These are phyloP conservation scores for Drosophila heteroneura DNA, from an alignment of 2,888 invertebrate genomes.

Conservation along the genomic window DNA sequence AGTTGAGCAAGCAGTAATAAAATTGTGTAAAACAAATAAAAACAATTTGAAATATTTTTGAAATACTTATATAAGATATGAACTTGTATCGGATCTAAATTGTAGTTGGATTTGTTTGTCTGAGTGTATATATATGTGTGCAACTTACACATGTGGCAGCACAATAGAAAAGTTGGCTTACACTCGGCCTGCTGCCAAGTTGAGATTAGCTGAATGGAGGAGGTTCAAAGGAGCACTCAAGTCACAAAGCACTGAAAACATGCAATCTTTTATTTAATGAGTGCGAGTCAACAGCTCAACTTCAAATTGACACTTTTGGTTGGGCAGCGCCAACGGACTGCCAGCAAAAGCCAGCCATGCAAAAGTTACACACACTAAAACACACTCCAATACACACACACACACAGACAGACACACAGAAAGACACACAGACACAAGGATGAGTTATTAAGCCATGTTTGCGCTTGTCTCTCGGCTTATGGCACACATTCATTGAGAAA, in stretches of 20 bases:
- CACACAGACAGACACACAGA: conserved; percentile 5
- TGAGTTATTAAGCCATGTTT: conserved; percentile 79
- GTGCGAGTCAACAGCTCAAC: conserved; percentile 78
- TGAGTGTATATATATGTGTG: neutral
- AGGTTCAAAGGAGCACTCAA: neutral
- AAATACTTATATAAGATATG: too few relatives aligned
- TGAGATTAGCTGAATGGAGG: conserved; percentile 43
- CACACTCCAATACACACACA: neutral
- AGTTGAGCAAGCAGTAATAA: too few relatives aligned
- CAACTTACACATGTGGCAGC: conserved; percentile 19
- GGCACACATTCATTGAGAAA: conserved; percentile 73
- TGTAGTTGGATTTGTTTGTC: neutral
- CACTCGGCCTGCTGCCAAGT: conserved; percentile 33
- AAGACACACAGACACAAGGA: conserved; percentile 38
- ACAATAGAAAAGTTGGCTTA: conserved; percentile 44
- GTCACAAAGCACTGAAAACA: conserved; percentile 74
- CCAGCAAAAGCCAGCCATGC: conserved; percentile 41
- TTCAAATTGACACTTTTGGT: conserved; percentile 73
- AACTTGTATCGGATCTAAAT: neutral
- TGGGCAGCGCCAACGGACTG: conserved; percentile 22
- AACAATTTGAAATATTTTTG: too few relatives aligned
- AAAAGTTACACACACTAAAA: conserved; percentile 37
- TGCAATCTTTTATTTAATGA: conserved; percentile 80
- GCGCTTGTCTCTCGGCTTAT: conserved; percentile 60
- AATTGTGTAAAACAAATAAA: neutral